phyloP scores from a whole-genome alignment of 2,113 vertebrate species.

The Pterocles gutturalis region DNA sequence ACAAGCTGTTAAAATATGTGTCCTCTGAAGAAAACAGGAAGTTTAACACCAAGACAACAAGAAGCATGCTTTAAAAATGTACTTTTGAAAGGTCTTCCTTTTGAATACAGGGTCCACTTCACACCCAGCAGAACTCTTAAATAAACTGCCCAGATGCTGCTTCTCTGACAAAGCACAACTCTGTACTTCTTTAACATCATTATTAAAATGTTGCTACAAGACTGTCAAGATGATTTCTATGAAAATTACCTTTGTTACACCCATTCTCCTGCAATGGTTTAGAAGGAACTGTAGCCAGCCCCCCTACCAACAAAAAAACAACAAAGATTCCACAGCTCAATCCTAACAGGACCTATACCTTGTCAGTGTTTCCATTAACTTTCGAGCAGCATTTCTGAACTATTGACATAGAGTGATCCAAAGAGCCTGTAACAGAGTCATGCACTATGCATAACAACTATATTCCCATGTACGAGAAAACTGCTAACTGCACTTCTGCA shows the following conservation, averaged over 20 bases:
- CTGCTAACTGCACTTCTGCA: background rate
- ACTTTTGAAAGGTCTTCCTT: background rate
- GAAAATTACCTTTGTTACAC: background rate
- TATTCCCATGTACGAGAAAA: background rate
- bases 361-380: background rate
- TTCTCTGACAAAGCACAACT: background rate
- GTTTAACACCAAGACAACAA: background rate
- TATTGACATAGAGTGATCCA: background rate
- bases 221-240: background rate
- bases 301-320: background rate
- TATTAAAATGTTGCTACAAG: background rate
- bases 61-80: background rate
- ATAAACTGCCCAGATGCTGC: background rate
- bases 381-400: background rate
- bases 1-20: background rate
- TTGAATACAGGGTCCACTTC: background rate
- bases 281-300: background rate
- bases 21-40: constrained; percentile 12
- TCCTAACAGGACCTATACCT: background rate
- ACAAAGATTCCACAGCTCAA: background rate
- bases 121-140: background rate
- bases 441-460: background rate
- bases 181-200: background rate
- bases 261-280: background rate
- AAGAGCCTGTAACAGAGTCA: background rate